Percentiles rank a stretch among this genome's conserved stretches.
Conservation (phyloP, 2,113 vertebrate species). For the Sisor rabdophorus region DNA sequence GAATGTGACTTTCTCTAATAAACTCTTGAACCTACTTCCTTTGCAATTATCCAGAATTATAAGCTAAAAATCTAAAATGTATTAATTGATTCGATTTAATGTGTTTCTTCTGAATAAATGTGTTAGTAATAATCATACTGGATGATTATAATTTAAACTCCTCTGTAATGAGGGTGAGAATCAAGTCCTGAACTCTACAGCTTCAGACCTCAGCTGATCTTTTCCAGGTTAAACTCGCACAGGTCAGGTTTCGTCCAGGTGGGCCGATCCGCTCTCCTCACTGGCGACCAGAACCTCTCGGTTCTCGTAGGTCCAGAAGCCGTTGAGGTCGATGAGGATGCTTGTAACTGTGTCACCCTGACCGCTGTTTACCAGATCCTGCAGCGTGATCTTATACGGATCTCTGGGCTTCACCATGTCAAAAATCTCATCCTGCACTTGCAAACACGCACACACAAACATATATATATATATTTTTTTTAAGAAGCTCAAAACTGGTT, state of each 20-base stretch:
- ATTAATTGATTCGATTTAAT: no score
- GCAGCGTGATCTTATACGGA: conserved; percentile 91
- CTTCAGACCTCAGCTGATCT: no score
- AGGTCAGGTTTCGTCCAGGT: conserved; percentile 79
- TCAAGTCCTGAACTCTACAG: not conserved
- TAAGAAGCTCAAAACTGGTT: not conserved
- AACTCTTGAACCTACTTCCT: conserved; percentile 12
- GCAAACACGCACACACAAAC: conserved; percentile 13
- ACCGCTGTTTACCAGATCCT: conserved; percentile 93
- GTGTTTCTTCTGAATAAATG: no score
- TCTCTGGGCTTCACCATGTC: conserved; percentile 99
- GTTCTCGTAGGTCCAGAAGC: conserved; percentile 98
- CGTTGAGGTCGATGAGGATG: conserved; percentile 97
- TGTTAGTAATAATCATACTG: no score
- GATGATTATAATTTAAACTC: no score
- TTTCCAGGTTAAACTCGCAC: not conserved
- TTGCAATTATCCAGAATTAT: not conserved
- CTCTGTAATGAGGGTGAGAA: not conserved
- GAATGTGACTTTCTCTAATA: conserved; percentile 33
- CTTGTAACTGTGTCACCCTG: conserved; percentile 95
- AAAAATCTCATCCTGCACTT: conserved; percentile 91
- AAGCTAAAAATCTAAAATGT: not conserved
- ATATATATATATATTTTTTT: not conserved
- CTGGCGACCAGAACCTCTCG: conserved; percentile 92
- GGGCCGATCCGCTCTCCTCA: conserved; percentile 74